A percentile compares a stretch with the other conserved stretches of the same genome.
These are phyloP conservation scores for Pterocles gutturalis DNA, from an alignment of 2,113 vertebrate genomes.

Conservation along the genomic window DNA sequence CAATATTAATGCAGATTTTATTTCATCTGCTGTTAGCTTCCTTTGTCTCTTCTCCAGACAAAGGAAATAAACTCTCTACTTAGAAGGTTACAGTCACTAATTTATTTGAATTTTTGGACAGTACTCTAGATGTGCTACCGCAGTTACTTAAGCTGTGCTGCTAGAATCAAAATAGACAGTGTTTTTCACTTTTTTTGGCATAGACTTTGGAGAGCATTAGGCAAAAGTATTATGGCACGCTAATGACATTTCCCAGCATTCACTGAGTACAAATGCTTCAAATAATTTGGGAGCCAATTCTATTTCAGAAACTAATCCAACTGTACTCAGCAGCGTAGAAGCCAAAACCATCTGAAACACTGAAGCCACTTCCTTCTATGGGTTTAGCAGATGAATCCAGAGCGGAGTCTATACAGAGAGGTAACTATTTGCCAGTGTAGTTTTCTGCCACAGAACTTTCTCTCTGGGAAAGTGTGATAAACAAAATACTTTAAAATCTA, in stretches of 20 bases:
- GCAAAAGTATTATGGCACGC: constrained; percentile 52
- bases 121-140: not conserved
- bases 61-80: not conserved
- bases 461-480: not conserved
- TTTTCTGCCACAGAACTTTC: not conserved
- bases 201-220: constrained; percentile 57
- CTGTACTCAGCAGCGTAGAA: constrained; percentile 32
- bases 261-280: constrained; percentile 45
- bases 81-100: not conserved
- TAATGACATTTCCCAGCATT: constrained; percentile 68
- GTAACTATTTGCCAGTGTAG: constrained; percentile 31
- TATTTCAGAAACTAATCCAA: constrained; percentile 72
- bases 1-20: not conserved
- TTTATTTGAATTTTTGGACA: not conserved
- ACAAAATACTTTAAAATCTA: not conserved
- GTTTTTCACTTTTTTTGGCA: constrained; percentile 49
- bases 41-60: not conserved
- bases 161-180: constrained; percentile 11
- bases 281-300: constrained; percentile 67
- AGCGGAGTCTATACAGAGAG: constrained; percentile 30
- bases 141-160: not conserved
- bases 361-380: constrained; percentile 69
- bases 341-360: constrained; percentile 50
- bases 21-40: not conserved
- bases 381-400: constrained; percentile 69